Evolutionary conservation across 2,113 vertebrate genomes (phyloP), one percentile per base, ranked within the genome.

Genomic region (Rhea americana): DNA sequence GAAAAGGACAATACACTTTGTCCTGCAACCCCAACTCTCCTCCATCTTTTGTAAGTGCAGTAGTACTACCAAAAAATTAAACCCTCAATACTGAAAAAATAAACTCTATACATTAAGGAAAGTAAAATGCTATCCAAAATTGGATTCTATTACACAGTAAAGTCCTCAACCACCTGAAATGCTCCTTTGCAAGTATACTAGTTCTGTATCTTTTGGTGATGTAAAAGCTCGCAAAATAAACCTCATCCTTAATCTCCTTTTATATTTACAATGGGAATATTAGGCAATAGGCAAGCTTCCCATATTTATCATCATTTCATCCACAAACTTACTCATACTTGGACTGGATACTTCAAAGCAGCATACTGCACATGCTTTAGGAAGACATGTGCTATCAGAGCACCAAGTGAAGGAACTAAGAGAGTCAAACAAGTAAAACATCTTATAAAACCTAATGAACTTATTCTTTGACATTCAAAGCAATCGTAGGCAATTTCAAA

Each of bases 241-340:
- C 82, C 59, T 80, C 75, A 78, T 74, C 59, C 85, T 93, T 92
- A 67, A 92, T 83, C 85, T 80, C 75, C 82, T 56, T 91, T 47
- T 91, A 83, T 90, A 78, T 81, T 56, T 81, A 62, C 74, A 91
- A 65, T 75, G 83, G 73, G 88, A 94, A 86, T 78, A 90, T 72
- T 79, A 82, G 81, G 85, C 91, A 94, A 81, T 47, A 88, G 80
- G 93, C 83, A 89, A 85, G 86, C 81, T 86, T 93, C 92, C 80
- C 73, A 58, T 86, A 91, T 89, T 94, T 89, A 95, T 86, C 90
- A 91, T 76, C 70, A 87, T 47, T 91, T 94, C 88, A 91, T 59
- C 91, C 83, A 58, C 93, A 39, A 82, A 91, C 51, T 88, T 93
- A 93, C 90, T 94, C 90, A 90, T 59, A 83, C 65, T 87, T 81